Evolutionary conservation across 2,888 invertebrate genomes (phyloP), one percentile per base, ranked within the genome.

Genomic region (Caenorhabditis sp.): DNA sequence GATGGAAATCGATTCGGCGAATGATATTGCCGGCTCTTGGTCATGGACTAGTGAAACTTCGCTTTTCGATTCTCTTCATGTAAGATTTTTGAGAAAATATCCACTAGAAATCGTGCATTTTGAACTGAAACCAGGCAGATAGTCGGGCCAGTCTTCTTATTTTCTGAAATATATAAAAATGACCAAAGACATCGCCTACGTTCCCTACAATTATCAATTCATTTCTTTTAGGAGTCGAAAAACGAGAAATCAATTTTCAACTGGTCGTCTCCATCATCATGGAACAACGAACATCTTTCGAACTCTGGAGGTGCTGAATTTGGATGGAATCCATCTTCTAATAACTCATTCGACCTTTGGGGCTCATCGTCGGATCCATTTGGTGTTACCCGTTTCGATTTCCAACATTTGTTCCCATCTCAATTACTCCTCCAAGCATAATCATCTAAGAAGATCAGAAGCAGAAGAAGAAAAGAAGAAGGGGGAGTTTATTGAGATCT

Each of bases 381-480:
- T 56, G 67, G 70, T 52, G 50, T 65, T 59, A 63, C 70, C 63
- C 69, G 73, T 66, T 75, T 79, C 70, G 79, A 79, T 59, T 64
- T 79, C 59, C 68, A 70, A 31, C 77, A 79, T 54, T 63, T 79
- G 61, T 74, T 74, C 50, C 74, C 74, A 59, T 74, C 74, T 7
- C 74, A 74, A 59, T 67, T 79, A 27, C 75, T 79, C 43, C 68
- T 77, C 36, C 79, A 79, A 59, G 79, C 79, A 50, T 79, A 76
- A 69, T 54, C 3, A 43, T 50, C 49, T 62, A 57, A 64, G 67
- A 64, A 56, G 63, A 59, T 50, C 60, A 43, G 54, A 50, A 59
- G 59, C 43, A 52, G 59, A 43, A 20, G 54, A 61, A 61, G 38
- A 43, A n/a, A n/a, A 52, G 10, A 25, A 52, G 36, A 27, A 31